Conservation (phyloP, 2,113 vertebrate species). For the Stigmatopora nigra region DNA sequence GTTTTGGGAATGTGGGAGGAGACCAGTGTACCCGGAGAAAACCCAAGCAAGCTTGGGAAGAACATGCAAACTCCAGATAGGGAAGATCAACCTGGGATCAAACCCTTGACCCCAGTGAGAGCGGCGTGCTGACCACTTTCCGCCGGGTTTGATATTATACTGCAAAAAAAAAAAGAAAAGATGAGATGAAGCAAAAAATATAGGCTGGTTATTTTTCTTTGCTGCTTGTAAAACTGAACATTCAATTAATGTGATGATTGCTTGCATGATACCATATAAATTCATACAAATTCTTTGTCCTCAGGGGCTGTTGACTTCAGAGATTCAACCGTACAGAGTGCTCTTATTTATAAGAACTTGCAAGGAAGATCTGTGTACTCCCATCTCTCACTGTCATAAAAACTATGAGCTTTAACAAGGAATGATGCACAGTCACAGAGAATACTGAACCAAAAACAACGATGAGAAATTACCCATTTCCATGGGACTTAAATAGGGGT, state of each 20-base stretch:
- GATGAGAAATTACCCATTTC: conserved; percentile 38
- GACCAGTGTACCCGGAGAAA: too few species aligned
- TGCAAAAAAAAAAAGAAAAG: not conserved
- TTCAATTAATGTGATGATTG: not conserved
- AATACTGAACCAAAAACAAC: conserved; percentile 34
- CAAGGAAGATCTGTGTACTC: too few species aligned
- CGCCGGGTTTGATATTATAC: too few species aligned
- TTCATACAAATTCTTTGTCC: not conserved
- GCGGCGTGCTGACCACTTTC: too few species aligned
- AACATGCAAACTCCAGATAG: too few species aligned
- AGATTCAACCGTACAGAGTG: not conserved
- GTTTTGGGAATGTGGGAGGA: too few species aligned
- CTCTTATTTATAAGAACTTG: too few species aligned
- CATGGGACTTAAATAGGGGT: conserved; percentile 12
- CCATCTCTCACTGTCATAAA: conserved; percentile 40
- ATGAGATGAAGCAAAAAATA: not conserved
- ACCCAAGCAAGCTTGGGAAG: too few species aligned
- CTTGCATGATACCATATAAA: not conserved
- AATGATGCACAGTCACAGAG: conserved; percentile 56
- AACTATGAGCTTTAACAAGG: conserved; percentile 58
- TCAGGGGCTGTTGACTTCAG: not conserved
- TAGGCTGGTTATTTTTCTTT: not conserved
- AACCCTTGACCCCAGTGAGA: too few species aligned
- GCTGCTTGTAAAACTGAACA: not conserved
- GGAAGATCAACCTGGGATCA: too few species aligned